These are phyloP conservation scores for Aleiodes testaceus DNA, from an alignment of 2,888 invertebrate species.

Conservation along the genomic window DNA sequence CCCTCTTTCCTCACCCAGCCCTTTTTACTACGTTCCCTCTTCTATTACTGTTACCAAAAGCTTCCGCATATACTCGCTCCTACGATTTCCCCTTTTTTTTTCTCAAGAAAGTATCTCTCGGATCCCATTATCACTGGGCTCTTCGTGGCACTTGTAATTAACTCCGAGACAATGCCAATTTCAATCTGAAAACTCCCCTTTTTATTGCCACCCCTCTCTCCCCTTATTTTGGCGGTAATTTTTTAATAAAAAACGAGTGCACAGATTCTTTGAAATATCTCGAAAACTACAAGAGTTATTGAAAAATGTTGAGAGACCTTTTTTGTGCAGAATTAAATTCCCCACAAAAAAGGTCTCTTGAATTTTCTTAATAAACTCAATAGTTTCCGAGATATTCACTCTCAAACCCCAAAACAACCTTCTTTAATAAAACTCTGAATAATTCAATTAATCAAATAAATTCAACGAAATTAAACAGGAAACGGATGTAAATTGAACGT, in stretches of 20 bases:
- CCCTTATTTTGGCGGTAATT: background rate
- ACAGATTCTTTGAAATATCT: too few relatives aligned
- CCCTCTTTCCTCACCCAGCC: constrained; percentile 16
- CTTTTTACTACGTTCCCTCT: background rate
- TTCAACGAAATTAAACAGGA: constrained; percentile 6
- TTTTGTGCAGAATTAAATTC: background rate
- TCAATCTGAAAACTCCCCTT: background rate
- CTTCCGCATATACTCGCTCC: constrained; percentile 19
- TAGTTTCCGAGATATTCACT: background rate
- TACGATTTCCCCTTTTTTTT: background rate
- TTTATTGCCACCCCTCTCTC: background rate
- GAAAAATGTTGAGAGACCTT: background rate
- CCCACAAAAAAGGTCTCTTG: background rate
- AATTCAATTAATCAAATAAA: background rate
- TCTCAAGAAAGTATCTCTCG: constrained; percentile 14
- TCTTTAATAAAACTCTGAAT: too few relatives aligned
- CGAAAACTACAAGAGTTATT: background rate
- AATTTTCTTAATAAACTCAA: background rate
- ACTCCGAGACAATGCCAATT: constrained; percentile 28
- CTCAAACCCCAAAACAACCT: too few relatives aligned
- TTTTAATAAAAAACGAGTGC: background rate
- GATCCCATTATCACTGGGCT: constrained; percentile 23
- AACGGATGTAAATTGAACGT: background rate
- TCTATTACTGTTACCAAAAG: constrained; percentile 1
- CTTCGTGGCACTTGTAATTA: constrained; percentile 18